Conservation (phyloP, 2,797 vertebrate genomes). For the Scomberomorus guttatus region DNA sequence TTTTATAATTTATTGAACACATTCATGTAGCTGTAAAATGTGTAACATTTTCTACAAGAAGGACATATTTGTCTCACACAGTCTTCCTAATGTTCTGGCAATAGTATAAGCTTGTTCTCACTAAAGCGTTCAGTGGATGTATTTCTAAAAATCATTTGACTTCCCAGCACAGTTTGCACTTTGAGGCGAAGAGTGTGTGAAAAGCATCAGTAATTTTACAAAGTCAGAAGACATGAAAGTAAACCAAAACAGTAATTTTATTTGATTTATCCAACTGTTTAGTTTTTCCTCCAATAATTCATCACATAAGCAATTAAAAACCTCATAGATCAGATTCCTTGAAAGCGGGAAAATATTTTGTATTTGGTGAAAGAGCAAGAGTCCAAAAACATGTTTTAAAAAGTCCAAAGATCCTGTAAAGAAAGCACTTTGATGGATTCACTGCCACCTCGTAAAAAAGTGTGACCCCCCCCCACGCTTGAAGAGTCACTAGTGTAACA, state of each 20-base stretch:
- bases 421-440: conserved; percentile 72
- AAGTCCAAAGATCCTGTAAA: conserved; percentile 73
- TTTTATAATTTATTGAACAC: conserved; percentile 87
- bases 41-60: conserved; percentile 73
- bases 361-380: conserved; percentile 3
- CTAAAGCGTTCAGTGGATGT: conserved; percentile 56
- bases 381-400: conserved; percentile 3
- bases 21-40: conserved; percentile 81
- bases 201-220: conserved; percentile 25
- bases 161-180: conserved; percentile 84
- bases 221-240: conserved; percentile 1
- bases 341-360: conserved; percentile 29
- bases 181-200: conserved; percentile 56
- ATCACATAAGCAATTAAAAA: conserved; percentile 29
- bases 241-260: conserved; percentile 52
- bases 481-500: conserved; percentile 11
- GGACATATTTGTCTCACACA: conserved; percentile 80
- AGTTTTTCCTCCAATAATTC: conserved; percentile 18
- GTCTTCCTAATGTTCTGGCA: conserved; percentile 89
- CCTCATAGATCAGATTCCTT: conserved; percentile 56
- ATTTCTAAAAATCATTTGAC: conserved; percentile 70
- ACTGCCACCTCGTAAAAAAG: conserved; percentile 61
- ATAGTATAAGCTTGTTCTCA: conserved; percentile 72
- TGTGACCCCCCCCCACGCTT: conserved; percentile 27
- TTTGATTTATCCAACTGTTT: conserved; percentile 23